Conservation (phyloP, 2,113 vertebrate genomes). For the Piprites chloris region DNA sequence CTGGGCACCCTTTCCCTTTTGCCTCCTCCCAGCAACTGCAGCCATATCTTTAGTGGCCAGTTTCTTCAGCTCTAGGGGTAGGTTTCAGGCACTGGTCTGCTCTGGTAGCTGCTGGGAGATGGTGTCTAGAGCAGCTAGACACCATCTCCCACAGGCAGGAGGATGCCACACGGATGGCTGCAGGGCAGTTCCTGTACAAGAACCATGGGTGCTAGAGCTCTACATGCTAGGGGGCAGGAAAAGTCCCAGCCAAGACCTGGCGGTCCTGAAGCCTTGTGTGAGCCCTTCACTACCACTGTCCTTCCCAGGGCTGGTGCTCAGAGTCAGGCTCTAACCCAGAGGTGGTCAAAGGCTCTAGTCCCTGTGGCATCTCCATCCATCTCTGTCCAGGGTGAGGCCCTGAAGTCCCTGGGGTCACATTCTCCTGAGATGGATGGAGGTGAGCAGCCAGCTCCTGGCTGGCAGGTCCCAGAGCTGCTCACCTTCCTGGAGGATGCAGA, state of each 20-base stretch:
- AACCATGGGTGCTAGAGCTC: background rate
- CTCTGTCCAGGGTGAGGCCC: background rate
- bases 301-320: background rate
- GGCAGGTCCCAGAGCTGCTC: background rate
- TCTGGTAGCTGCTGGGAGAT: background rate
- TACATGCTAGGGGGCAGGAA: rapidly evolving
- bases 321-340: background rate
- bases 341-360: rapidly evolving
- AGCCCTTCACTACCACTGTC: background rate
- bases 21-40: background rate
- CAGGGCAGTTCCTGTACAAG: rapidly evolving
- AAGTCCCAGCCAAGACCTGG: rapidly evolving
- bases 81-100: background rate
- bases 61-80: background rate
- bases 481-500: background rate
- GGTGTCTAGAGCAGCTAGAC: background rate
- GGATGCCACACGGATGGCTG: background rate
- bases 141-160: too few species aligned
- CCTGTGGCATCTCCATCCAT: background rate
- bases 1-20: background rate
- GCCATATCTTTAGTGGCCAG: rapidly evolving
- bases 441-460: background rate
- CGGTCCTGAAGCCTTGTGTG: background rate
- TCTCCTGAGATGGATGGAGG: background rate
- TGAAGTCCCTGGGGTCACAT: background rate